Evolutionary conservation across 1,140 invertebrate species (phyloP).

Genomic region (Uloborus diversus): DNA sequence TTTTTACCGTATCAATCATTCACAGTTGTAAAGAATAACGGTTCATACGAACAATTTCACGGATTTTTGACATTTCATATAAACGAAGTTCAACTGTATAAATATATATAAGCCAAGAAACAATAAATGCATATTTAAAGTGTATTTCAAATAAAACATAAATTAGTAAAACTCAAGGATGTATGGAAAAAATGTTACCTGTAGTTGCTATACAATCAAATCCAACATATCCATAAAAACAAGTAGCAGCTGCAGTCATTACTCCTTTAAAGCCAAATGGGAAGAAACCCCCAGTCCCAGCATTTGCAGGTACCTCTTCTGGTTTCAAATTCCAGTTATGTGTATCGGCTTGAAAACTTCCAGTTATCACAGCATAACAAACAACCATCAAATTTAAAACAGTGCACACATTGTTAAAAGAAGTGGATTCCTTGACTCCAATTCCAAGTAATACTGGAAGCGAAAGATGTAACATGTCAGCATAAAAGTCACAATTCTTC

Average conservation of each 20-base stretch:
- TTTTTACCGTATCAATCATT: too few relatives aligned
- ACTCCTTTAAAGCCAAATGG: constrained; percentile 80
- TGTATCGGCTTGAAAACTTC: constrained; percentile 76
- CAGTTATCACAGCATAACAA: constrained; percentile 82
- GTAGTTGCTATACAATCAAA: constrained; percentile 90
- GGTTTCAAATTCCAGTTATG: constrained; percentile 72
- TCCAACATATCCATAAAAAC: constrained; percentile 88
- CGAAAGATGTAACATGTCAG: constrained; percentile 5
- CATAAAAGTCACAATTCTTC: background rate
- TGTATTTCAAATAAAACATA: too few relatives aligned
- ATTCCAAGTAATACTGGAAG: constrained; percentile 74
- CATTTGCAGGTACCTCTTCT: constrained; percentile 15
- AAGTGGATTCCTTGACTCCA: constrained; percentile 88
- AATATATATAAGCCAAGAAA: too few relatives aligned
- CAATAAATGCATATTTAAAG: too few relatives aligned
- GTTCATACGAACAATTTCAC: too few relatives aligned
- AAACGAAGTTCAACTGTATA: too few relatives aligned
- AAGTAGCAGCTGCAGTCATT: constrained; percentile 82
- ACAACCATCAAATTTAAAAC: constrained; percentile 85
- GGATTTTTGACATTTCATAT: too few relatives aligned
- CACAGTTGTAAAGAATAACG: too few relatives aligned
- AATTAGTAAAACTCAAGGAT: too few relatives aligned
- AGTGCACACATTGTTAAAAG: constrained; percentile 91
- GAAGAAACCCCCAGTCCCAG: constrained; percentile 76
- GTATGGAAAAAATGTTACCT: too few relatives aligned